Evolutionary conservation across 2,797 vertebrate species (phyloP).

Genomic region (Catostomus latipinnis): DNA sequence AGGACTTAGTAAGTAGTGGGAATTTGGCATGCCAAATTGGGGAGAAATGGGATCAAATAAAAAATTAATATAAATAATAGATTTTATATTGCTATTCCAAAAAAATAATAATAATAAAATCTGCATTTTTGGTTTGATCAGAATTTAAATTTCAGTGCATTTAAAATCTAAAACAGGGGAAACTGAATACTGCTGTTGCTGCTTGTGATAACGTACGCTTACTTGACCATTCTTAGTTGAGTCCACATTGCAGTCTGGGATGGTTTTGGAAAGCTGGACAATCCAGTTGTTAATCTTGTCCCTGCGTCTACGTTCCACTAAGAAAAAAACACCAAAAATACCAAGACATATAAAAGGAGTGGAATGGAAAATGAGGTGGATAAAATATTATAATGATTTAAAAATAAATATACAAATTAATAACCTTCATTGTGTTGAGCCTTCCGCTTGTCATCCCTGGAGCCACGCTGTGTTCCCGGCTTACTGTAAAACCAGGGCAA

Average conservation of each 20-base stretch:
- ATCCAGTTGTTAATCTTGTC: conserved; percentile 99
- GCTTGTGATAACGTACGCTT: conserved; percentile 29
- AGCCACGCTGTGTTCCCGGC: conserved; percentile 70
- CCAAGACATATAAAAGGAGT: not conserved
- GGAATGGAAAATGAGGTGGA: not conserved
- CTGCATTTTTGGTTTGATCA: no score
- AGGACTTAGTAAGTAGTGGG: no score
- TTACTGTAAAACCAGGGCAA: conserved; percentile 34
- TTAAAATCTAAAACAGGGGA: no score
- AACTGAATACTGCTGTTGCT: not conserved
- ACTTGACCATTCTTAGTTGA: conserved; percentile 93
- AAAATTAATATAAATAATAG: no score
- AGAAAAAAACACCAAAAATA: not conserved
- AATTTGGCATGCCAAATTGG: no score
- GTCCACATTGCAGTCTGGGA: conserved; percentile 91
- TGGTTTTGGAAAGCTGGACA: conserved; percentile 92
- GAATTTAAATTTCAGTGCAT: no score
- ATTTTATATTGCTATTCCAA: no score
- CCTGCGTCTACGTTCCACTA: conserved; percentile 90
- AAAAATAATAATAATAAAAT: no score
- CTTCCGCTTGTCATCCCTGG: conserved; percentile 82
- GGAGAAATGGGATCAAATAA: no score
- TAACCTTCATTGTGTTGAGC: conserved; percentile 87
- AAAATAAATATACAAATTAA: not conserved
- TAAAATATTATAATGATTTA: not conserved